Evolutionary conservation across 2,888 invertebrate genomes (phyloP).

Genomic region (Ichneumon xanthorius): DNA sequence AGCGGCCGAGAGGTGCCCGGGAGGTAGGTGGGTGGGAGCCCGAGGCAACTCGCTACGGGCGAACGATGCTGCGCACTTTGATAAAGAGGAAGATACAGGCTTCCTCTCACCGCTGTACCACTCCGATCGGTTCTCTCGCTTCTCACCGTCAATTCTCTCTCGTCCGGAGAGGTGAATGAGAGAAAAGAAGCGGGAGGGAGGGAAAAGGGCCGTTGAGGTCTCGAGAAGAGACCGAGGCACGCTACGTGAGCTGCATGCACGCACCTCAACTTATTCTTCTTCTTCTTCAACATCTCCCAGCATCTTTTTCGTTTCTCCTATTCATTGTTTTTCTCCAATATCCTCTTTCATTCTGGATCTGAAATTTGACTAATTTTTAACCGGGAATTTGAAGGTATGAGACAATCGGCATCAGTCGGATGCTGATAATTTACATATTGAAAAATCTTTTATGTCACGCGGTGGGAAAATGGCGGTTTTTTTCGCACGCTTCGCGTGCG

Average conservation of each 20-base stretch:
- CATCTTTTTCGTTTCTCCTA: slow-evolving; percentile 61
- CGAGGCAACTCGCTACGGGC: slow-evolving; percentile 43
- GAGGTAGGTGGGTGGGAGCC: slow-evolving; percentile 62
- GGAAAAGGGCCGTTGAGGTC: slow-evolving; percentile 54
- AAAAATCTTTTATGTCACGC: too few relatives aligned
- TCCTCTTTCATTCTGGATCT: slow-evolving; percentile 60
- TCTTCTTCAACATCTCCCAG: slow-evolving; percentile 39
- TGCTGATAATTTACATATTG: too few relatives aligned
- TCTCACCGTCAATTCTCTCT: slow-evolving; percentile 61
- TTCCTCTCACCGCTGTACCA: slow-evolving; percentile 45
- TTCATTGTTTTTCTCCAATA: slow-evolving; percentile 59
- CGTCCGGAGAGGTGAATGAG: slow-evolving; percentile 58
- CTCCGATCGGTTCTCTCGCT: slow-evolving; percentile 36
- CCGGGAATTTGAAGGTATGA: slow-evolving; percentile 59
- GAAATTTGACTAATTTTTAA: slow-evolving; percentile 61
- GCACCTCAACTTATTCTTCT: slow-evolving; percentile 75
- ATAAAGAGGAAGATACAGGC: slow-evolving; percentile 59
- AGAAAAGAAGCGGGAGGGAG: slow-evolving; percentile 17
- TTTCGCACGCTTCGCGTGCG: too few relatives aligned
- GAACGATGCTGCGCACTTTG: slow-evolving; percentile 47
- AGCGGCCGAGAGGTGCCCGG: slow-evolving; percentile 66
- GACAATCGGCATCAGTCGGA: too few relatives aligned
- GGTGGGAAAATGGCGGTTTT: too few relatives aligned
- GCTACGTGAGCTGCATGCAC: slow-evolving; percentile 84
- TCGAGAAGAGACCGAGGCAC: slow-evolving; percentile 71